phyloP scores from a whole-genome alignment of 2,888 invertebrate genomes.

The Drosophila leonis region DNA sequence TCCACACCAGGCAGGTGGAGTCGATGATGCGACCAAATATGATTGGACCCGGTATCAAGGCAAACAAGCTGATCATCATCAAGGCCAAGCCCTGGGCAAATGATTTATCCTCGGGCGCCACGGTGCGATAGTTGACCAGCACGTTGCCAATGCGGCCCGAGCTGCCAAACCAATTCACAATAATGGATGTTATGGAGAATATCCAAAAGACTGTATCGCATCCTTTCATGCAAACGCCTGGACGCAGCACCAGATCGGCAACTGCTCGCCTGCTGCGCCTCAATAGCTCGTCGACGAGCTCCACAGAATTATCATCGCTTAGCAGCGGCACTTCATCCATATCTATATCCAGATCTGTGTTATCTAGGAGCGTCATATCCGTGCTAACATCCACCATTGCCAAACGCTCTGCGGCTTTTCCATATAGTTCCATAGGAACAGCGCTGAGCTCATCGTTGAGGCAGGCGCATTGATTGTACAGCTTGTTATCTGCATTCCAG shows the following conservation, averaged over 20 bases:
- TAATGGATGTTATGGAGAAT: conserved; percentile 86
- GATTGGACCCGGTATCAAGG: conserved; percentile 90
- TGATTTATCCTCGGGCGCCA: conserved; percentile 88
- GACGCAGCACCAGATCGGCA: conserved; percentile 68
- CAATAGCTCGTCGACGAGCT: conserved; percentile 33
- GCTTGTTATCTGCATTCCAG: conserved; percentile 70
- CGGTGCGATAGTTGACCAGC: conserved; percentile 89
- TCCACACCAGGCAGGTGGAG: conserved; percentile 89
- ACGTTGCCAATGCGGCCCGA: conserved; percentile 89
- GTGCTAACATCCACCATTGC: conserved; percentile 3
- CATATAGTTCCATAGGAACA: conserved; percentile 18
- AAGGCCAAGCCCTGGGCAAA: conserved; percentile 88
- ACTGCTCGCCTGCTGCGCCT: conserved; percentile 46
- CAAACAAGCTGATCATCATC: conserved; percentile 88
- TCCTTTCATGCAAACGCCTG: conserved; percentile 86
- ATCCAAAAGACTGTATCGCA: conserved; percentile 86
- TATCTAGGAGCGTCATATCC: conserved; percentile 11
- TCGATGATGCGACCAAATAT: conserved; percentile 89
- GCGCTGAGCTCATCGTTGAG: conserved; percentile 19
- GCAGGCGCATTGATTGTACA: conserved; percentile 60
- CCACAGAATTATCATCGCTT: conserved; percentile 37
- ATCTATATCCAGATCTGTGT: conserved; percentile 23
- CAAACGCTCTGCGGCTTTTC: conserved; percentile 20
- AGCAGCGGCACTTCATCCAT: conserved; percentile 36
- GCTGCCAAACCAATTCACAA: conserved; percentile 88